Percentiles rank a stretch among this genome's conserved stretches.
These are phyloP conservation scores for Nothura maculosa DNA, from an alignment of 2,797 vertebrate species.

Conservation along the genomic window DNA sequence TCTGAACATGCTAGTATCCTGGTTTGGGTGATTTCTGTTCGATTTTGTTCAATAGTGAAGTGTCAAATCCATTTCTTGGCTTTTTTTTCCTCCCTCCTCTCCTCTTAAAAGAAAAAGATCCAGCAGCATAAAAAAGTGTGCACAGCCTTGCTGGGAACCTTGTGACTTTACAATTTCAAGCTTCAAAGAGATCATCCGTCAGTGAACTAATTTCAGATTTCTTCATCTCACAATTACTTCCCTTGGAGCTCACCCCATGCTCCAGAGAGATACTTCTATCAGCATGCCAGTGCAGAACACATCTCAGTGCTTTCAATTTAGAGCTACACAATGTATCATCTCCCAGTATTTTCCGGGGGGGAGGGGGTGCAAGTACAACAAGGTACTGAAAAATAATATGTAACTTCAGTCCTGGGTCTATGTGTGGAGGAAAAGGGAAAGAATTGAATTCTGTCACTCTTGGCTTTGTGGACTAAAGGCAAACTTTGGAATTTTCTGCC, in stretches of 20 bases:
- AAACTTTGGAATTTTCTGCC: neutral
- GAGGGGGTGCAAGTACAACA: neutral
- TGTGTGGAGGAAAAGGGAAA: neutral
- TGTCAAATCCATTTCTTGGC: conserved; percentile 9
- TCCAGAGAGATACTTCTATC: neutral
- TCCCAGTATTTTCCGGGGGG: neutral
- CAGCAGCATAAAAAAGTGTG: neutral
- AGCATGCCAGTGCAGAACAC: neutral
- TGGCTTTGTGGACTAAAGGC: neutral
- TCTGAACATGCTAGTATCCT: neutral
- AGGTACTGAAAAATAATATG: neutral
- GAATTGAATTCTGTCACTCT: neutral
- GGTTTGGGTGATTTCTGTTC: neutral
- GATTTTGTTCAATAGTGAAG: neutral
- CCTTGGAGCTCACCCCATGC: neutral
- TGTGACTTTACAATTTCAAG: conserved; percentile 28
- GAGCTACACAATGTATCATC: conserved; percentile 1
- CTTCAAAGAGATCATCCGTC: conserved; percentile 47
- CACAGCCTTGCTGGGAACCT: neutral
- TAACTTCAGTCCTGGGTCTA: neutral
- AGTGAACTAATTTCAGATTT: conserved; percentile 48
- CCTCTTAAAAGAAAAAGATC: conserved; percentile 16
- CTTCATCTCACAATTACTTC: conserved; percentile 37
- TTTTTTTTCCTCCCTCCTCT: too few relatives aligned
- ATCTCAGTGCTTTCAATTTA: conserved; percentile 19